A percentile compares a stretch with the other conserved stretches of the same genome.
Conservation (phyloP, 2,113 vertebrate genomes). For the Thamnaconus septentrionalis region DNA sequence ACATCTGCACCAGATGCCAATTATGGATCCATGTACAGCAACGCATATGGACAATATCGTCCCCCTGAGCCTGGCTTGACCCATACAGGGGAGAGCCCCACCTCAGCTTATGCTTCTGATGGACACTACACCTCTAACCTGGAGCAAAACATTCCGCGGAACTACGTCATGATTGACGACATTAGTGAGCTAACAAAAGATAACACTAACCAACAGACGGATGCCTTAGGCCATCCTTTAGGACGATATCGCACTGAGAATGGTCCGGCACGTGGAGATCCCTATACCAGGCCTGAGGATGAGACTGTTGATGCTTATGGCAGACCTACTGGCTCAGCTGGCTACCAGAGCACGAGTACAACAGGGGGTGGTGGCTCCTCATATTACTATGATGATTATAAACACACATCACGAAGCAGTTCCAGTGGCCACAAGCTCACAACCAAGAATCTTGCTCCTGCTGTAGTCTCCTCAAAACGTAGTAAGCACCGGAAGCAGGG, state of each 20-base stretch:
- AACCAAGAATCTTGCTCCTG: conserved; percentile 90
- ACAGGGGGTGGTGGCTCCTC: conserved; percentile 73
- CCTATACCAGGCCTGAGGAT: conserved; percentile 85
- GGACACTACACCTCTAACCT: conserved; percentile 90
- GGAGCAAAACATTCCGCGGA: conserved; percentile 95
- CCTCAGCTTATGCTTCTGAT: conserved; percentile 84
- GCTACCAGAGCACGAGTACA: conserved; percentile 65
- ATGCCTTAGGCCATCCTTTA: conserved; percentile 67
- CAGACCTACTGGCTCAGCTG: conserved; percentile 69
- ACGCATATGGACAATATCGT: conserved; percentile 84
- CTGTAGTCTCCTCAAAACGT: conserved; percentile 91
- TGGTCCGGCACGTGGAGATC: conserved; percentile 77
- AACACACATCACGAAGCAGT: conserved; percentile 79
- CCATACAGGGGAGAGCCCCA: conserved; percentile 82
- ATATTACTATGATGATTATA: conserved; percentile 89
- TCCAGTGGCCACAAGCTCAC: conserved; percentile 86
- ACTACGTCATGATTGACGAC: conserved; percentile 99
- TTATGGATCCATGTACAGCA: conserved; percentile 77
- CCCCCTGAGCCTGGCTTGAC: conserved; percentile 76
- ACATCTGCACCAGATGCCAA: conserved; percentile 80
- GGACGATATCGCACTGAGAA: conserved; percentile 80
- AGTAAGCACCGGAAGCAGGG: conserved; percentile 98
- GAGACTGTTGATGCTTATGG: conserved; percentile 83
- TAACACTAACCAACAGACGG: conserved; percentile 75
- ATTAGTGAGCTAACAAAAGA: conserved; percentile 98